Evolutionary conservation across 2,797 vertebrate species (phyloP).

Genomic region (Rhinophrynus dorsalis): DNA sequence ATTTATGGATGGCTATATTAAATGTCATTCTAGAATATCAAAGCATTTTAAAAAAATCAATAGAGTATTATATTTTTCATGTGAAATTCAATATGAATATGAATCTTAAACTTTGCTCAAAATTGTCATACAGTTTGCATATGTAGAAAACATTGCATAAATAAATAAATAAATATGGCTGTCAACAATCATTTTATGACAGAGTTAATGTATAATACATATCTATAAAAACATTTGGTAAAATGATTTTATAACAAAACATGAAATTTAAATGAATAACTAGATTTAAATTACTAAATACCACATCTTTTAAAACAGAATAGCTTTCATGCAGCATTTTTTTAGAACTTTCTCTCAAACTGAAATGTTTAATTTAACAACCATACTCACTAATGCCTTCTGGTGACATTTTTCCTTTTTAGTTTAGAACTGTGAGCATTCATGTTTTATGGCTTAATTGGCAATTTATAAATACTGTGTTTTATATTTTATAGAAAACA

Average conservation of each 20-base stretch:
- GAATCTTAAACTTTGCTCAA: no score
- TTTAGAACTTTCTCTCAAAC: conserved; percentile 68
- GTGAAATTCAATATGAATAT: no score
- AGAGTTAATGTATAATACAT: conserved; percentile 12
- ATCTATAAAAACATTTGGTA: conserved; percentile 29
- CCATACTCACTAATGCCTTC: conserved; percentile 72
- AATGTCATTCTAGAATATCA: no score
- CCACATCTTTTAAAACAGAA: conserved; percentile 69
- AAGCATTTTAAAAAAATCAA: no score
- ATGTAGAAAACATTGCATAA: background rate
- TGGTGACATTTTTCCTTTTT: conserved; percentile 68
- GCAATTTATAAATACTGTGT: conserved; percentile 72
- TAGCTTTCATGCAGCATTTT: conserved; percentile 75
- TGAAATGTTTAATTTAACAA: conserved; percentile 73
- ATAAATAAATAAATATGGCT: conserved; percentile 28
- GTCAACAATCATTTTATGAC: conserved; percentile 29
- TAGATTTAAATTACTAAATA: conserved; percentile 74
- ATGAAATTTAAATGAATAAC: conserved; percentile 63
- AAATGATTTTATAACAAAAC: conserved; percentile 58
- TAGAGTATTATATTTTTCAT: no score
- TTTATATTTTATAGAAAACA: conserved; percentile 78
- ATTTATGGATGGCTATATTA: no score
- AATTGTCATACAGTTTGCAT: background rate
- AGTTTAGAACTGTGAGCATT: conserved; percentile 66
- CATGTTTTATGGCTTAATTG: conserved; percentile 76